Conservation (phyloP, 2,113 vertebrate genomes). For the Urocitellus parryii region DNA sequence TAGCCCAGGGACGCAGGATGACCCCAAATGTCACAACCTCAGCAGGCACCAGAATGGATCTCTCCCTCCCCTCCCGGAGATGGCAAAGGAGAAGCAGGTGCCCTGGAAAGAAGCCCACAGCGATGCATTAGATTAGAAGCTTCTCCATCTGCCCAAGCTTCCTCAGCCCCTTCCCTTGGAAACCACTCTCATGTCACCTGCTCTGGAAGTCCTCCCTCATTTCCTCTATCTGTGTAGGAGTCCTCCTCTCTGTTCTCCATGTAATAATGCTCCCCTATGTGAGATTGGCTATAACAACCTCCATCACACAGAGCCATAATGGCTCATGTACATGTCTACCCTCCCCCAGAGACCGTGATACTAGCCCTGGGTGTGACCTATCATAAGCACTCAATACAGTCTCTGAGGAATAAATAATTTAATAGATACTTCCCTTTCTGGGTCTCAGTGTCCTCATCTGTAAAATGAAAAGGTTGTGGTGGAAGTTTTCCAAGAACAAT, state of each 20-base stretch:
- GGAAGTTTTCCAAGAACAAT: background rate
- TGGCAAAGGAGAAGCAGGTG: background rate
- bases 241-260: background rate
- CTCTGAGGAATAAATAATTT: background rate
- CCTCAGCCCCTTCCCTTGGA: background rate
- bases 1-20: constrained; percentile 79
- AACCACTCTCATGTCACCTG: background rate
- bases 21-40: background rate
- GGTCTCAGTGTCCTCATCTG: background rate
- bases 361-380: background rate
- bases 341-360: background rate
- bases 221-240: background rate
- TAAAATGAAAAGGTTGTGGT: background rate
- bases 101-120: constrained; percentile 7
- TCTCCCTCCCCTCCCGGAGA: accelerated
- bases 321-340: no score
- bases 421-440: background rate
- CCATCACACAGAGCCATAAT: background rate
- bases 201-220: background rate
- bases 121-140: background rate
- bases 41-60: constrained; percentile 65
- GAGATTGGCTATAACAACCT: background rate
- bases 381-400: background rate
- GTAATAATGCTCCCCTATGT: background rate
- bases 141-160: constrained; percentile 38